Base-by-base conservation (phyloP, 2,888 invertebrate genomes). In the Conops quadrifasciatus region DNA sequence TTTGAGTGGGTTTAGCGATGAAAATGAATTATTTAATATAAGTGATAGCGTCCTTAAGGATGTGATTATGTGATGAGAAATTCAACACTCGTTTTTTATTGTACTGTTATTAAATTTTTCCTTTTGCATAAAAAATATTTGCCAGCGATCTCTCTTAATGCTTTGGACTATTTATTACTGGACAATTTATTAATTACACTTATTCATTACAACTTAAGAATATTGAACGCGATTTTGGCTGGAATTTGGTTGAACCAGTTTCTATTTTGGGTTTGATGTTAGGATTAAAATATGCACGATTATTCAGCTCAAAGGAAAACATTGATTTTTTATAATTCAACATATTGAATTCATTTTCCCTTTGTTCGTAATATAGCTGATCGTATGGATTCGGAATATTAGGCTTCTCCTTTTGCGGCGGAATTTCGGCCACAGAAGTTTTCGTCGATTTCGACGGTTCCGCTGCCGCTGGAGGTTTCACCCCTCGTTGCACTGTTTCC, bases 241-340 rank as follows among this genome's bases (percentile, higher is more conserved):
- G 73, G 13, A 53, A 62, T 28, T n/a, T 60, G 1, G 30, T 15
- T 13, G 51, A 11, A 1, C 36, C 19, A 2, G 70, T 21, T 11
- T 30, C 59, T 1, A 59, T 51, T 5, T 64, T 36, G 3, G 76
- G 76, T 67, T 71, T 74, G 9, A 76, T 72, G 13, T 67, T 66
- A 1, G 75, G 75, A 73, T 72, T 75, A 1, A 75, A 58, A 64
- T 49, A 7, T n/a, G 76, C 71, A 13, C 75, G 74, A 30, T 72
- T 64, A 66, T 78, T 79, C 16, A 79, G 72, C n/a, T 72, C 71
- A 16, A 78, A 45, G 2, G 76, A 72, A 51, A 71, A 69, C 21
- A 73, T 65, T 0, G 79, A 79, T 71, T 78, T 78, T 70, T 77
- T 78, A 64, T 78, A 78, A 67, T 74, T 73, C 59, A 77, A 67